These are phyloP conservation scores for Leucozona laternaria DNA, from an alignment of 2,888 invertebrate species.

Conservation along the genomic window DNA sequence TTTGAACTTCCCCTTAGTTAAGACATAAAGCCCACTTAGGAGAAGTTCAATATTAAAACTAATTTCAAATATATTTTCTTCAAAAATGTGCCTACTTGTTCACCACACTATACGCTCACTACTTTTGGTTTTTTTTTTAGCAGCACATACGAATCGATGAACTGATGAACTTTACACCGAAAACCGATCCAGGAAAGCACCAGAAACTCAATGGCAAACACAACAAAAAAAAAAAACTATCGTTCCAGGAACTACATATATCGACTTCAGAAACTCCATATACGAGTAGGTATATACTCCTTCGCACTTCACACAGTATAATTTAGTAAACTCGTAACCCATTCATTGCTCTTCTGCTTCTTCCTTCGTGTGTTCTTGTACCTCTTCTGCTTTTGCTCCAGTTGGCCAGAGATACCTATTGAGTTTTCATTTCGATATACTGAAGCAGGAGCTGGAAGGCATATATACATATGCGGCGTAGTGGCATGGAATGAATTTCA, in stretches of 20 bases:
- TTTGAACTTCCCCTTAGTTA: no score
- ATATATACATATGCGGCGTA: slow-evolving; percentile 41
- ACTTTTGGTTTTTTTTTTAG: neutral
- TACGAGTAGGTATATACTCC: neutral
- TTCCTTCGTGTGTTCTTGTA: neutral
- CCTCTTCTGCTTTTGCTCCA: slow-evolving; percentile 8
- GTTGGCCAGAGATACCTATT: slow-evolving; percentile 50
- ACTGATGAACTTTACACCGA: slow-evolving; percentile 48
- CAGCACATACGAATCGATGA: slow-evolving; percentile 1
- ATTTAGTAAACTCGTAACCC: slow-evolving; percentile 72
- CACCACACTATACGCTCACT: slow-evolving; percentile 5
- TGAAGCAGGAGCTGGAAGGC: slow-evolving; percentile 19
- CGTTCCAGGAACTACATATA: slow-evolving; percentile 29
- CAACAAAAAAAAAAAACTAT: neutral
- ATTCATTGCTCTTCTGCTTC: slow-evolving; percentile 52
- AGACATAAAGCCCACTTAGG: no score
- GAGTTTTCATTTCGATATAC: slow-evolving; percentile 56
- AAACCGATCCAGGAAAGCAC: slow-evolving; percentile 29
- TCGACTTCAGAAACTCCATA: slow-evolving; percentile 48
- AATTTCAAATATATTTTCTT: neutral
- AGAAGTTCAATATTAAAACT: neutral
- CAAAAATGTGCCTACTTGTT: neutral
- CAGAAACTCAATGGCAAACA: slow-evolving; percentile 30
- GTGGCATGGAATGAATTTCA: slow-evolving; percentile 67
- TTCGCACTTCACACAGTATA: slow-evolving; percentile 56